These are phyloP conservation scores for Abrostola triplasia DNA, from an alignment of 2,888 invertebrate species.

Conservation along the genomic window DNA sequence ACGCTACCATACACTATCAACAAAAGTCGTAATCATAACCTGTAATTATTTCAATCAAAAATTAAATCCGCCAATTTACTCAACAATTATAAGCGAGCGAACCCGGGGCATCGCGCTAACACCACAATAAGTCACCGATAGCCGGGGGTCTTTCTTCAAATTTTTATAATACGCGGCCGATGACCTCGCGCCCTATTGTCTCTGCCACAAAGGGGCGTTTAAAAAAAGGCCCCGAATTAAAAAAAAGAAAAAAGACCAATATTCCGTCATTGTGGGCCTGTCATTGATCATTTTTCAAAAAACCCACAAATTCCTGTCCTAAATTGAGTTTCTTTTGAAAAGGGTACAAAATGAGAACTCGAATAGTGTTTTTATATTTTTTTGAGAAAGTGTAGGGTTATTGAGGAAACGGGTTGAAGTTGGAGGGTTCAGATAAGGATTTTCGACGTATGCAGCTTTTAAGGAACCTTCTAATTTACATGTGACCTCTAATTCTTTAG, in stretches of 20 bases:
- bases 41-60: conserved; percentile 33
- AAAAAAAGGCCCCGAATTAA: conserved; percentile 43
- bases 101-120: conserved; percentile 21
- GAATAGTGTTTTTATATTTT: conserved; percentile 56
- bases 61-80: conserved; percentile 9
- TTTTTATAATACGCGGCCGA: conserved; percentile 62
- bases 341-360: conserved; percentile 52
- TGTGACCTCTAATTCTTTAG: conserved; percentile 33
- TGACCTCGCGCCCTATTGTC: conserved; percentile 80
- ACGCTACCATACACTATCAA: background rate
- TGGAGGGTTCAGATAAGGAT: conserved; percentile 35
- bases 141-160: conserved; percentile 49
- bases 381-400: conserved; percentile 44
- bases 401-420: conserved; percentile 31
- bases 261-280: conserved; percentile 83
- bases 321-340: conserved; percentile 77
- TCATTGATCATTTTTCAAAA: conserved; percentile 87
- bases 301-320: conserved; percentile 76
- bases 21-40: conserved; percentile 14
- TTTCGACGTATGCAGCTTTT: conserved; percentile 21
- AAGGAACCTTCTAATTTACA: conserved; percentile 46
- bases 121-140: conserved; percentile 45
- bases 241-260: conserved; percentile 64
- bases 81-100: conserved; percentile 27
- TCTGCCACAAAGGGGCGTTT: conserved; percentile 71